Evolutionary conservation across 2,797 vertebrate species (phyloP).

Genomic region (Trematomus bernacchii): DNA sequence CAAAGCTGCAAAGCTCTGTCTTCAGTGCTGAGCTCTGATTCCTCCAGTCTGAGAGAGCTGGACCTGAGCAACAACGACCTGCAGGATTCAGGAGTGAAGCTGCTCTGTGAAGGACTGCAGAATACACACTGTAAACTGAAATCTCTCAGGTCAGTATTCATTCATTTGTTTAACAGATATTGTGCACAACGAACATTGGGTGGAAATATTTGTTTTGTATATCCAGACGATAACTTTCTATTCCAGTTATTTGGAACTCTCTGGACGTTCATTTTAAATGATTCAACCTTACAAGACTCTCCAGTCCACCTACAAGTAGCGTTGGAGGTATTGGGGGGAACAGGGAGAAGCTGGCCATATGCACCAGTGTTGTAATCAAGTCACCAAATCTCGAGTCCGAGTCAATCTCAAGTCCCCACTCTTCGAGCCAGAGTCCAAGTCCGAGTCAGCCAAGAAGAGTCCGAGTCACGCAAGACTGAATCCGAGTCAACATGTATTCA

Average conservation of each 20-base stretch:
- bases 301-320: too few species aligned
- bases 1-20: conserved; percentile 33
- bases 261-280: neutral
- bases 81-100: conserved; percentile 40
- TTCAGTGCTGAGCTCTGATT: conserved; percentile 5
- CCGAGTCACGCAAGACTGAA: too few species aligned
- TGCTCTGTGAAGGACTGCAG: conserved; percentile 45
- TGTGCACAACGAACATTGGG: neutral
- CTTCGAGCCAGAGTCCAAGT: too few species aligned
- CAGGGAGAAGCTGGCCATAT: too few species aligned
- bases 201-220: neutral
- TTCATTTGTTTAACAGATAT: neutral
- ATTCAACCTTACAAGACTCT: neutral
- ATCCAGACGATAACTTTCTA: neutral
- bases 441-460: too few species aligned
- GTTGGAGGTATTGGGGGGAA: too few species aligned
- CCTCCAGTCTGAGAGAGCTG: conserved; percentile 14
- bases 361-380: too few species aligned
- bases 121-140: conserved; percentile 46
- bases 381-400: too few species aligned
- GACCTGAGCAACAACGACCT: conserved; percentile 53
- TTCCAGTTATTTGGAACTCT: neutral
- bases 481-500: too few species aligned
- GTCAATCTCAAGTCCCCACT: too few species aligned
- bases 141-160: conserved; percentile 47